Base-by-base conservation (phyloP, 2,797 vertebrate species). In the Molossus alvarezi region DNA sequence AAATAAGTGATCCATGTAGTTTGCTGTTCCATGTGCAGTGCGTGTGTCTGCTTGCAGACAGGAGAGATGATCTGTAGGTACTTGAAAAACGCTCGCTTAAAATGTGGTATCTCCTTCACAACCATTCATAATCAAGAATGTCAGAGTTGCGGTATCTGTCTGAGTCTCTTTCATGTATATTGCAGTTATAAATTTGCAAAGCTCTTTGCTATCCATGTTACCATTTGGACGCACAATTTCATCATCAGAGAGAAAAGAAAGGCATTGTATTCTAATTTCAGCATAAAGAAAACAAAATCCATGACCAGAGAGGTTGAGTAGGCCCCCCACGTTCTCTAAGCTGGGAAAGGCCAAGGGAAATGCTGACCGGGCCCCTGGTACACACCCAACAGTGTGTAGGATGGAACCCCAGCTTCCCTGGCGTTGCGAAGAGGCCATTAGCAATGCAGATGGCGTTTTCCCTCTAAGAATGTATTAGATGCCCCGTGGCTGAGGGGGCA, bases 91-190 rank as follows among this genome's bases (percentile, higher is more conserved):
- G 25, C 3, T 37, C 58, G 25, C 53, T 64, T 64, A 69, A 92
- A 82, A 79, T 67, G 20, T 18, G 6, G 53, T 6, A 10, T 0
- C 29, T 83, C 18, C n/a, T 80, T 84, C 51, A 67, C 29, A 82
- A 8, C 37, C 45, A 67, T 17, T 88, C 29, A 87, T 91, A 95
- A 67, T 72, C 48, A 92, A 97, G 6, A 33, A 51, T 29, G 11
- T 76, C 57, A 58, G 9, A 72, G 65, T 80, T n/a, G 65, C 6
- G 41, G 14, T 10, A 41, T 48, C 45, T 25, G 14, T 41, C 86
- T 60, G n/a, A 91, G 18, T 65, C 1, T 84, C 4, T 77, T 60
- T 77, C 57, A 62, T 25, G 76, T 57, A 41, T 64, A 65, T n/a
- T 27, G 15, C 1, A 60, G 14, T 37, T 84, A 69, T 9, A 17